phyloP scores from a whole-genome alignment of 2,888 invertebrate species.

The Caenorhabditis sp. region DNA sequence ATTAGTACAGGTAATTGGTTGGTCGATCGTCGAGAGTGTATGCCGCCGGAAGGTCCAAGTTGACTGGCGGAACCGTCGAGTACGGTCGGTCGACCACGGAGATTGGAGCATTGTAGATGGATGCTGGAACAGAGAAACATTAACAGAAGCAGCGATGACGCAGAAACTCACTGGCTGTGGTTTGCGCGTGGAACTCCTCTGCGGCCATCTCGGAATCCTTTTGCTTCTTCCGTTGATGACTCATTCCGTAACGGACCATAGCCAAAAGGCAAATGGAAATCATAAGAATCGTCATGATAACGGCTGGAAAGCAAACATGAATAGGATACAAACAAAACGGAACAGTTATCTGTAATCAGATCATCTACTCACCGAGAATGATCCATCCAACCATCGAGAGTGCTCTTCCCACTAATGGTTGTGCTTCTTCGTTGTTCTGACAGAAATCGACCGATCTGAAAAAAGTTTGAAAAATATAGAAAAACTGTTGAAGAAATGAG shows the following conservation, averaged over 20 bases:
- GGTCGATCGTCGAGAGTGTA: constrained; percentile 80
- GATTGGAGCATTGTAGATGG: constrained; percentile 73
- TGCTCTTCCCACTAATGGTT: constrained; percentile 77
- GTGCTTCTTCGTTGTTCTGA: constrained; percentile 75
- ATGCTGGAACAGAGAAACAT: constrained; percentile 59
- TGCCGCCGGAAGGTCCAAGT: constrained; percentile 80
- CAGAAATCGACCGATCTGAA: constrained; percentile 79
- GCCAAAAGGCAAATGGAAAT: constrained; percentile 82
- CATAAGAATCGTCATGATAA: constrained; percentile 82
- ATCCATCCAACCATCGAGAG: constrained; percentile 82
- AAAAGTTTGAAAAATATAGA: constrained; percentile 1
- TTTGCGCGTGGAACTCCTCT: constrained; percentile 78
- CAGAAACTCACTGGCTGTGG: constrained; percentile 69
- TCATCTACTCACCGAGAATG: constrained; percentile 76
- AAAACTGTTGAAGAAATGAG: not conserved
- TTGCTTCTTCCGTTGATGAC: constrained; percentile 81
- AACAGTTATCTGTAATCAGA: too few species aligned
- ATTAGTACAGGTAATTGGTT: constrained; percentile 76
- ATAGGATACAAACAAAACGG: too few species aligned
- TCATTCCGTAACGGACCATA: constrained; percentile 82
- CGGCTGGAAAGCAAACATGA: constrained; percentile 76
- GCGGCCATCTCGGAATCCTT: constrained; percentile 82
- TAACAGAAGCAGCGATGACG: not conserved
- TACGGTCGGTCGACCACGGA: constrained; percentile 74
- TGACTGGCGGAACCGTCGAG: constrained; percentile 74